A percentile compares a stretch with the other conserved stretches of the same genome.
These are phyloP conservation scores for Danaus chrysippus DNA, from an alignment of 2,888 invertebrate genomes.

Conservation along the genomic window DNA sequence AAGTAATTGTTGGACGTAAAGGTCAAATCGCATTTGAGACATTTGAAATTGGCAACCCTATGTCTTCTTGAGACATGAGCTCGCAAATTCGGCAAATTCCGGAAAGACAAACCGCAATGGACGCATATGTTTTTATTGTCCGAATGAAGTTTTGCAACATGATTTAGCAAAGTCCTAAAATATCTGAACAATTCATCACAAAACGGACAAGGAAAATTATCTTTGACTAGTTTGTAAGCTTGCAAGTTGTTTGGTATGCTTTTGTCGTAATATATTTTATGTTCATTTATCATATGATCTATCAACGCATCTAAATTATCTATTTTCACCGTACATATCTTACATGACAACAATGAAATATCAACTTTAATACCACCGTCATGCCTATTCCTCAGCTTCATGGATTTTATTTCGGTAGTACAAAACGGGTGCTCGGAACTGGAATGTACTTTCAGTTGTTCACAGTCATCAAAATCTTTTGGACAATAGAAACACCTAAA, in stretches of 20 bases:
- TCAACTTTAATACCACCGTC: conserved; percentile 63
- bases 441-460: conserved; percentile 56
- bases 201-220: conserved; percentile 53
- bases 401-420: conserved; percentile 51
- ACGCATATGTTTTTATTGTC: conserved; percentile 57
- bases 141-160: conserved; percentile 50
- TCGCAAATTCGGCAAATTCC: conserved; percentile 54
- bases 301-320: conserved; percentile 44
- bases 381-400: conserved; percentile 53
- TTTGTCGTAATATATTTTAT: conserved; percentile 46
- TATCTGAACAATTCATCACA: conserved; percentile 51
- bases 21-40: conserved; percentile 43
- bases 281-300: conserved; percentile 48
- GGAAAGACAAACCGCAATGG: conserved; percentile 55
- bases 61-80: conserved; percentile 51
- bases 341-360: conserved; percentile 50
- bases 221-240: conserved; percentile 49
- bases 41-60: conserved; percentile 45
- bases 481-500: conserved; percentile 67
- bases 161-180: conserved; percentile 53
- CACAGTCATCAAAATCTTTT: conserved; percentile 54
- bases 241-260: conserved; percentile 46
- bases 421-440: conserved; percentile 54
- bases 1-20: conserved; percentile 46
- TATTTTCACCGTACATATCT: conserved; percentile 46